These are phyloP conservation scores for Dipodomys stephensi DNA, from an alignment of 2,113 vertebrate species.

Conservation along the genomic window DNA sequence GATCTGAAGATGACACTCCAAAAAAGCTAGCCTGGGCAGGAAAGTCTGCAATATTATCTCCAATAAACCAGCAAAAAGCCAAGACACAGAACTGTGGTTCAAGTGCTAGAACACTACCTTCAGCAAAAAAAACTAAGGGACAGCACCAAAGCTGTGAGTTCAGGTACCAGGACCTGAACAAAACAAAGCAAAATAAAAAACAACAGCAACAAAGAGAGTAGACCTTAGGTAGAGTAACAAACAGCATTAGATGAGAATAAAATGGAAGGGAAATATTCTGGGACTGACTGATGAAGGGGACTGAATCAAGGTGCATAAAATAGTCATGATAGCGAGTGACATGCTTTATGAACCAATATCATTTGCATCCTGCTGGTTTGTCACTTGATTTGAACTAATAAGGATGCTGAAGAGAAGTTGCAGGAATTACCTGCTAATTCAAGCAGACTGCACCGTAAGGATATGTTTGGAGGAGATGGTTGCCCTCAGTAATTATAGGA, in stretches of 20 bases:
- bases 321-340: conserved; percentile 6
- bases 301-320: background rate
- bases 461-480: conserved; percentile 37
- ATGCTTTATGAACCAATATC: conserved; percentile 3
- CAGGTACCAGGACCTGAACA: no score
- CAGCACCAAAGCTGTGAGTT: no score
- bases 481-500: conserved; percentile 61
- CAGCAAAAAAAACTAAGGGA: no score
- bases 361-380: conserved; percentile 53
- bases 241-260: background rate
- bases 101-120: no score
- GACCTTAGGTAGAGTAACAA: background rate
- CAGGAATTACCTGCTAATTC: conserved; percentile 55
- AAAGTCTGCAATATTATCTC: no score
- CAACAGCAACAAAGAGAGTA: no score
- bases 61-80: no score
- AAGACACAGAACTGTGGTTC: no score
- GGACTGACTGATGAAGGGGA: background rate
- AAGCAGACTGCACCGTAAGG: conserved; percentile 35
- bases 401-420: conserved; percentile 30
- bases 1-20: no score
- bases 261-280: conserved; percentile 7
- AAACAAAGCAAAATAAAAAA: background rate
- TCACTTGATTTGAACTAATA: conserved; percentile 67
- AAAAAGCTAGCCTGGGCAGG: no score